A percentile compares a stretch with the other conserved stretches of the same genome.
Conservation (phyloP, 2,113 vertebrate species). For the Tichodroma muraria region DNA sequence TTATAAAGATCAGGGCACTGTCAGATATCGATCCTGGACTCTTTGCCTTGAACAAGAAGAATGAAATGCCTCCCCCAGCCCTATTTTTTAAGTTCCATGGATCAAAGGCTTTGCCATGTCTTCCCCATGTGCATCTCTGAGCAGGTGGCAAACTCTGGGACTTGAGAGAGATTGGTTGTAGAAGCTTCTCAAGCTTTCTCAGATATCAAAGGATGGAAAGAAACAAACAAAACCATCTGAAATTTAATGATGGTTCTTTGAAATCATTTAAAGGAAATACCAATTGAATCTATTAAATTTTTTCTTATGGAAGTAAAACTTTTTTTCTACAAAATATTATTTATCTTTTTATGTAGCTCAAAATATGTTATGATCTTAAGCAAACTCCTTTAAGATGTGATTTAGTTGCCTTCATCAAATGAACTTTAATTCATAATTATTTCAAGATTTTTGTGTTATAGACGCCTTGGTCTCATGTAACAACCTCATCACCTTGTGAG, state of each 20-base stretch:
- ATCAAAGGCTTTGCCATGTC: not conserved
- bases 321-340: not conserved
- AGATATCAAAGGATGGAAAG: not conserved
- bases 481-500: not conserved
- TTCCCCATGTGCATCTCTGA: not conserved
- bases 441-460: not conserved
- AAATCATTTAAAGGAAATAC: not conserved
- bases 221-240: not conserved
- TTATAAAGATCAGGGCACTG: not conserved
- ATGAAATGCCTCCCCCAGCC: not conserved
- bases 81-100: not conserved
- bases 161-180: not conserved
- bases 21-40: not conserved
- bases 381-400: not conserved
- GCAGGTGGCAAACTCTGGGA: not conserved
- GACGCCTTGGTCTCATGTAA: not conserved
- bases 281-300: not conserved
- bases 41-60: not conserved
- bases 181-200: not conserved
- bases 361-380: no score
- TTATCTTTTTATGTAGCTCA: not conserved
- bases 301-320: no score
- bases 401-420: not conserved
- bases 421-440: not conserved
- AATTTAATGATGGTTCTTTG: not conserved